These are phyloP conservation scores for Toxotes chatareus DNA, from an alignment of 2,113 vertebrate genomes.

Conservation along the genomic window DNA sequence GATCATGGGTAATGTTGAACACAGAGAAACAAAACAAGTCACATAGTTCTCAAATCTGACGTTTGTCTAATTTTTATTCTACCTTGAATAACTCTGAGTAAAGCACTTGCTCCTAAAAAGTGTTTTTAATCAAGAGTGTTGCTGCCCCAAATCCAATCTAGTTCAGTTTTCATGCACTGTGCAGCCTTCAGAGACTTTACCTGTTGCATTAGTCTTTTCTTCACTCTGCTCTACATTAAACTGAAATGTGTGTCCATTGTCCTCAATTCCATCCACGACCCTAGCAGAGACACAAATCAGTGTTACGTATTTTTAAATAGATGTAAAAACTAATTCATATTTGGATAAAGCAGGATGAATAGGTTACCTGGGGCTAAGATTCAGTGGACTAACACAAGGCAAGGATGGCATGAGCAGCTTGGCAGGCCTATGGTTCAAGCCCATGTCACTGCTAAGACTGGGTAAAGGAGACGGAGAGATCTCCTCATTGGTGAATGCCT, in stretches of 20 bases:
- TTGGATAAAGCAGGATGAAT: not conserved
- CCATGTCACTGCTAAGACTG: conserved; percentile 38
- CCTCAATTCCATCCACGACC: conserved; percentile 95
- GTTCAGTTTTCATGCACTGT: not conserved
- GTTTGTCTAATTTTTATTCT: too few relatives aligned
- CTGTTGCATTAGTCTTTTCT: conserved; percentile 65
- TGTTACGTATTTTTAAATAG: not conserved
- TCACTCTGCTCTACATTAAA: conserved; percentile 83
- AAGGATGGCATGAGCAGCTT: conserved; percentile 90
- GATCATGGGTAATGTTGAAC: not conserved
- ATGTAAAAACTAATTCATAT: not conserved
- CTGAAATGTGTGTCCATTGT: conserved; percentile 86
- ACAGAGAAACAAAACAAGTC: too few relatives aligned
- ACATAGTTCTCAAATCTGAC: too few relatives aligned
- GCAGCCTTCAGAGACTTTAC: conserved; percentile 50
- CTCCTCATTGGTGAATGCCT: conserved; percentile 68
- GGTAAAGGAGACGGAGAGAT: conserved; percentile 27
- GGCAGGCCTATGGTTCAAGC: conserved; percentile 77
- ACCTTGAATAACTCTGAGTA: too few relatives aligned
- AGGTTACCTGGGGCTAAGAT: conserved; percentile 92
- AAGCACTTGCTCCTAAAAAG: not conserved
- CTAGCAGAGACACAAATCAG: conserved; percentile 75
- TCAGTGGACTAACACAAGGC: conserved; percentile 85
- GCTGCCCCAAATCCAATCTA: not conserved
- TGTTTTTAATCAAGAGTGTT: not conserved